phyloP scores from a whole-genome alignment of 35 echinoderm and acorn worm genomes.

The Eucidaris tribuloides region DNA sequence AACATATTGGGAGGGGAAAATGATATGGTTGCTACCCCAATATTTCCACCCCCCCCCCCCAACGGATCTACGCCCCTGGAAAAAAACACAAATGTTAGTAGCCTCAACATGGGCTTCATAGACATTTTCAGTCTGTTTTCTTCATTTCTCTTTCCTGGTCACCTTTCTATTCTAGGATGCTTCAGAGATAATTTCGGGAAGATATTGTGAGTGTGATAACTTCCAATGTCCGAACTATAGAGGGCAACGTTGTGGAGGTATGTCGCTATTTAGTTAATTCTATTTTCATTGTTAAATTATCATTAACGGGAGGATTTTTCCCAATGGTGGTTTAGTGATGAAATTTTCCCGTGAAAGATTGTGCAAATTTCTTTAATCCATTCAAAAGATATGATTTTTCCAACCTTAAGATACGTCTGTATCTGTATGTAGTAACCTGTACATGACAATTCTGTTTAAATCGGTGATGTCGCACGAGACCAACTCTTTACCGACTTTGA shows the following conservation, averaged over 20 bases:
- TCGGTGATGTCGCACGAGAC: no score
- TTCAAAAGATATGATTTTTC: background rate
- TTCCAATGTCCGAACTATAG: slow-evolving; percentile 72
- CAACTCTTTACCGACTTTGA: no score
- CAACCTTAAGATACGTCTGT: background rate
- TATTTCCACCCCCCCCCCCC: no score
- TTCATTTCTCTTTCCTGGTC: background rate
- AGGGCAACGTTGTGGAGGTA: slow-evolving; percentile 88
- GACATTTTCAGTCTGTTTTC: no score
- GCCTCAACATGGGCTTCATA: no score
- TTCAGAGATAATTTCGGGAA: slow-evolving; percentile 62
- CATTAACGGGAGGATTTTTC: background rate
- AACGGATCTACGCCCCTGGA: no score
- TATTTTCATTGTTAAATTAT: background rate
- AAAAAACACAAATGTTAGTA: no score
- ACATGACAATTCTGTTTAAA: background rate
- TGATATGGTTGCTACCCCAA: no score
- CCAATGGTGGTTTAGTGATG: background rate
- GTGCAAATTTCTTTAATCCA: background rate
- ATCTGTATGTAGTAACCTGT: background rate
- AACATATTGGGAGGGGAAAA: no score
- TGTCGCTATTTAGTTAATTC: background rate
- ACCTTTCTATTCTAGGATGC: slow-evolving; percentile 25
- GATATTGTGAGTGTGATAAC: slow-evolving; percentile 85
- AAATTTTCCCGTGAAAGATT: background rate